Base-by-base conservation (phyloP, 2,888 invertebrate species). In the Perithous albicinctus region DNA sequence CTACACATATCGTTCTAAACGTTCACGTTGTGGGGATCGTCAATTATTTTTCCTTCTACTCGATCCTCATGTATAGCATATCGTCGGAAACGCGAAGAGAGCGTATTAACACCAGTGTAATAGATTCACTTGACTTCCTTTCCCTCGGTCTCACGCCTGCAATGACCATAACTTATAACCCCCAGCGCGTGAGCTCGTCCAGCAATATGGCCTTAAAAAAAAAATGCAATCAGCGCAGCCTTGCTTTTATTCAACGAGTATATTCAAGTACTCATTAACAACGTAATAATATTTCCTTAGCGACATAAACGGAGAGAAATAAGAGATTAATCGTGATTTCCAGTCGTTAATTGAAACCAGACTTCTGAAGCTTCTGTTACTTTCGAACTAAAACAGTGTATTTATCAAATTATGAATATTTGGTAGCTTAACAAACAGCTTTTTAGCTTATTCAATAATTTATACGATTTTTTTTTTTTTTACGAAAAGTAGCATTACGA, bases 151-250 rank as follows among this genome's bases (percentile, higher is more conserved):
- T 38, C 15, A 43, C 59, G 26, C 15, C 32, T 18, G 35, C 59
- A 59, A 59, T 59, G 59, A 59, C 59, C 59, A 59, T 59, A 59
- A 59, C 35, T 59, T 8, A 32, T 59, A 59, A 18, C 10, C 23
- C 51, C 23, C 51, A 32, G 32, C n/a, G 12, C 18, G 18, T 41
- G 32, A 35, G 78, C 35, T n/a, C 63, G 69, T 23, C 66, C 32
- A 7, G 70, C 56, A 10, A 23, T 70, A 32, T n/a, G n/a, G 54
- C 29, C 41, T 23, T 63, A 15, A 69, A 69, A 69, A n/a, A 63
- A 38, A 32, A 29, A 46, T 23, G 69, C 69, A 66, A 80, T 72
- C 72, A 56, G 26, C 64, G 43, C 15, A 32, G 15, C 32, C n/a
- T 56, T 29, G 20, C 51, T 1, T 51, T 51, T 15, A 48, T 48